Percentiles rank a stretch among this genome's conserved stretches.
These are phyloP conservation scores for Strix aluco DNA, from an alignment of 2,113 vertebrate genomes.

Conservation along the genomic window DNA sequence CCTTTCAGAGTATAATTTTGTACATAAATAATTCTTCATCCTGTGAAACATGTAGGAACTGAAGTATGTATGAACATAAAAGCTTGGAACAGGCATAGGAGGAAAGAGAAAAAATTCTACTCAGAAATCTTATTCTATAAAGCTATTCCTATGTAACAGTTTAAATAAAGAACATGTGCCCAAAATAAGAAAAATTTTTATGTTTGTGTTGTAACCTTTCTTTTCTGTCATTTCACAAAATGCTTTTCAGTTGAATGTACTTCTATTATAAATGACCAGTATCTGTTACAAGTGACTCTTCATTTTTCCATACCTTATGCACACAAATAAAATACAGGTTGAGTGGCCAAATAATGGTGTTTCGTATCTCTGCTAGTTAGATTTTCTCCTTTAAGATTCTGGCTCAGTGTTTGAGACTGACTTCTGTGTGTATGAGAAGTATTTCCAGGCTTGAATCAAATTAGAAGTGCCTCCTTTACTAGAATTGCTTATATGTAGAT, in stretches of 20 bases:
- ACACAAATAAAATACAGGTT: not conserved
- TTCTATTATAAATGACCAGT: not conserved
- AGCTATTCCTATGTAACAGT: not conserved
- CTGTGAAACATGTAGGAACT: not conserved
- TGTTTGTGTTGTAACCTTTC: not conserved
- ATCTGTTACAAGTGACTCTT: not conserved
- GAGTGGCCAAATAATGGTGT: not conserved
- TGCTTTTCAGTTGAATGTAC: not conserved
- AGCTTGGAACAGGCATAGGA: not conserved
- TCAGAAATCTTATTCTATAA: not conserved
- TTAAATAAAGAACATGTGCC: conserved; percentile 2
- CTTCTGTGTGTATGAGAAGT: not conserved
- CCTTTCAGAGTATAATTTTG: conserved; percentile 18
- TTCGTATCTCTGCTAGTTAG: not conserved
- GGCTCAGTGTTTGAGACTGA: not conserved
- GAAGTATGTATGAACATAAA: not conserved
- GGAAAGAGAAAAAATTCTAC: not conserved
- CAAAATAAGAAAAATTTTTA: not conserved
- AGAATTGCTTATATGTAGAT: not conserved
- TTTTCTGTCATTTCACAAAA: not conserved
- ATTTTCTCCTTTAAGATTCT: not conserved
- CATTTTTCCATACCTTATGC: not conserved
- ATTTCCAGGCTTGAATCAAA: not conserved
- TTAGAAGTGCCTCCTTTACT: not conserved
- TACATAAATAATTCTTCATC: not conserved